phyloP scores from a whole-genome alignment of 2,888 invertebrate species.

The Tipula unca region DNA sequence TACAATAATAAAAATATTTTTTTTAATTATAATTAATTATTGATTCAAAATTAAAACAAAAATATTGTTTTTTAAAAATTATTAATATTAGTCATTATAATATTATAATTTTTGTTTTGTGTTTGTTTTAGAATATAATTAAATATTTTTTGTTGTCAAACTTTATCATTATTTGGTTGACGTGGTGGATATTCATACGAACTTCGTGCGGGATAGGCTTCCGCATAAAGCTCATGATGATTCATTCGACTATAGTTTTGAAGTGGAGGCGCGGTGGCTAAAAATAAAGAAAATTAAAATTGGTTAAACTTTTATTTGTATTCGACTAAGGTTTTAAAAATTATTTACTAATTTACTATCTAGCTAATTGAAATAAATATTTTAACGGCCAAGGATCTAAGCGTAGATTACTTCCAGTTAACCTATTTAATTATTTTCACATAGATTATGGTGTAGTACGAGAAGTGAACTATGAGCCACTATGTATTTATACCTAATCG shows the following conservation, averaged over 20 bases:
- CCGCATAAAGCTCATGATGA: slow-evolving; percentile 37
- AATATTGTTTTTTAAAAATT: not conserved
- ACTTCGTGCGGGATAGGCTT: slow-evolving; percentile 41
- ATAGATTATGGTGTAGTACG: no score
- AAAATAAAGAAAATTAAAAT: not conserved
- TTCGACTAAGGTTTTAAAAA: not conserved
- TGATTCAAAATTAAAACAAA: not conserved
- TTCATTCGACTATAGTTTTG: slow-evolving; percentile 42
- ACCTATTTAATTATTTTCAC: no score
- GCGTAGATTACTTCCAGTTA: no score
- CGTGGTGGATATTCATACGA: slow-evolving; percentile 22
- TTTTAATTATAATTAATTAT: slow-evolving; percentile 8
- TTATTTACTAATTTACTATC: not conserved
- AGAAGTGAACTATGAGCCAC: no score
- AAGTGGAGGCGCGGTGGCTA: slow-evolving; percentile 42
- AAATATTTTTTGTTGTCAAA: slow-evolving; percentile 21
- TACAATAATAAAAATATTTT: slow-evolving; percentile 8
- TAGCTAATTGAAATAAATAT: slow-evolving; percentile 20
- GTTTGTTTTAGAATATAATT: not conserved
- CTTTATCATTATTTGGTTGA: slow-evolving; percentile 23
- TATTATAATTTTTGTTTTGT: not conserved
- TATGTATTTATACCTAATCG: no score
- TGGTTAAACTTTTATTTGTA: not conserved
- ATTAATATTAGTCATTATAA: not conserved
- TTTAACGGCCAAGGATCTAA: not conserved